Base-by-base conservation (phyloP, 2,888 invertebrate species). In the Sminthurides aquaticus region DNA sequence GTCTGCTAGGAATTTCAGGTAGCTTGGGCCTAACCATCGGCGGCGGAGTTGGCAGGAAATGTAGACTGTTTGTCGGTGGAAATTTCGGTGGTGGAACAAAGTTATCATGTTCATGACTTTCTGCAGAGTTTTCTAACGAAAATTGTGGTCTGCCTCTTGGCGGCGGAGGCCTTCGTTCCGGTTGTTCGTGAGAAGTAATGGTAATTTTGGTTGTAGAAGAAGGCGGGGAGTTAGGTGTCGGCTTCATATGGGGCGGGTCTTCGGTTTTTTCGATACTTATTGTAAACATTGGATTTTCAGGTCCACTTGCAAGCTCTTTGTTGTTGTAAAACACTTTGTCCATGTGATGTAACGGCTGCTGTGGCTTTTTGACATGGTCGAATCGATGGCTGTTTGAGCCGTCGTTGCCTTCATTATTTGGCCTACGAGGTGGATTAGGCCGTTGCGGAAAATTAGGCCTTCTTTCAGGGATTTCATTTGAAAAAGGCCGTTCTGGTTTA, bases 31-130 rank as follows among this genome's bases (percentile, higher is more conserved):
- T 52, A 1, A 22, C 2, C 59, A 66, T 62, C n/a, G 62, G 66
- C 3, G 62, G 62, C 28, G 63, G 64, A n/a, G 64, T 62, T 49
- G 67, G 67, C 3, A 62, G 29, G n/a, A 60, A 60, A 57, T 56
- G 52, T 24, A 64, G 24, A 28, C 64, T 59, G 18, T 64, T 60
- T 3, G 29, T 28, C 15, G 60, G 60, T n/a, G 65, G 65, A 34
- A 60, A 65, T 25, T 52, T 28, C 1, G 65, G 60, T 24, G 65
- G 60, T 1, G 60, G 60, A 20, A 65, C n/a, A 29, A 60, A 60
- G 3, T 27, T 52, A 24, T 65, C 60, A 28, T 65, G 60, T 29
- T 65, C 60, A 29, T 52, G 49, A 27, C 65, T 65, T 27, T 65
- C 65, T 24, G 34, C 55, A 0, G 64, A 64, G 56, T 27, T 57